Evolutionary conservation across 2,888 invertebrate species (phyloP).

Genomic region (Octonoba sinensis): DNA sequence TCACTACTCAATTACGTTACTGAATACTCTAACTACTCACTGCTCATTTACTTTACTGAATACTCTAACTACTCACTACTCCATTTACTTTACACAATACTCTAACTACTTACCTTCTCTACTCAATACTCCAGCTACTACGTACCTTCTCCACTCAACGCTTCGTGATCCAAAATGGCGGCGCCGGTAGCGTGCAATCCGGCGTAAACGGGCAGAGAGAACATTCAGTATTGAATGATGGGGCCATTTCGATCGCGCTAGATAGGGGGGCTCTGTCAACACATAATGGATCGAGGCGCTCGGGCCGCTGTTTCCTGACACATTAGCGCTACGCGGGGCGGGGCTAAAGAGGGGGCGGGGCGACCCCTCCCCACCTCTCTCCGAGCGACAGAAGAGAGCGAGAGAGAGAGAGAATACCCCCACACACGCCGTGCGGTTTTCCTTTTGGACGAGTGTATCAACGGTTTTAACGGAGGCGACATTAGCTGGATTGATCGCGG

Average conservation of each 20-base stretch:
- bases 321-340: conserved; percentile 36
- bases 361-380: conserved; percentile 19
- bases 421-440: background rate
- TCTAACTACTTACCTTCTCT: no score
- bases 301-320: conserved; percentile 55
- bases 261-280: conserved; percentile 45
- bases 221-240: conserved; percentile 8
- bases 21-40: no score
- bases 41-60: no score
- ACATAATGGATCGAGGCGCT: conserved; percentile 48
- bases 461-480: background rate
- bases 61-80: no score
- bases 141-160: no score
- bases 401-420: conserved; percentile 13
- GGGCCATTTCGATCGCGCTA: conserved; percentile 24
- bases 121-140: no score
- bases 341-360: conserved; percentile 22
- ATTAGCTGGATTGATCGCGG: conserved; percentile 1
- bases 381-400: conserved; percentile 5
- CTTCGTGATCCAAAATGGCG: no score
- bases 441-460: background rate
- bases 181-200: no score
- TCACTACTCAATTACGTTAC: no score
- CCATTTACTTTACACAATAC: no score
- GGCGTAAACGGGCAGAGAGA: no score